Percentiles rank a stretch among this genome's conserved stretches.
Evolutionary conservation across 2,113 vertebrate species (phyloP).

Genomic region (Salvelinus sp.): DNA sequence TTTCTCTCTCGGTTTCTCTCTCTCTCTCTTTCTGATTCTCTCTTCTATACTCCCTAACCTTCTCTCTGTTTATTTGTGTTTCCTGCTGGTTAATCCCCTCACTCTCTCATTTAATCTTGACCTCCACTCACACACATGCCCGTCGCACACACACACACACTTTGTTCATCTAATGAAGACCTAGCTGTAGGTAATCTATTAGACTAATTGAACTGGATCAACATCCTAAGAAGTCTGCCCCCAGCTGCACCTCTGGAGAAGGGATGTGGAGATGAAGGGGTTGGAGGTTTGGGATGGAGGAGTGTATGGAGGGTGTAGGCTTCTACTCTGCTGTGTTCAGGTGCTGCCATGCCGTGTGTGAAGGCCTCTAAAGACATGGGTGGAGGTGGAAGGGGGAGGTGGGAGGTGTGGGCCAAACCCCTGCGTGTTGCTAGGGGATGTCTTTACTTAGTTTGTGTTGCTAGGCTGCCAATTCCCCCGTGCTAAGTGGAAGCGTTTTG

Average conservation of each 20-base stretch:
- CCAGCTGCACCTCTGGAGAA: neutral
- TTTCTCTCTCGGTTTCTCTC: too few species aligned
- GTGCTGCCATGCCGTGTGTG: constrained; percentile 5
- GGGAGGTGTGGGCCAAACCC: constrained; percentile 47
- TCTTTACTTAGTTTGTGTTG: constrained; percentile 75
- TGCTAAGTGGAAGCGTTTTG: constrained; percentile 66
- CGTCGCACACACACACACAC: neutral
- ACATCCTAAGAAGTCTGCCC: constrained; percentile 16
- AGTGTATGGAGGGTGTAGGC: neutral
- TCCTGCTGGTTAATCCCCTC: neutral
- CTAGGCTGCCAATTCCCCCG: constrained; percentile 77
- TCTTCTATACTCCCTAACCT: too few species aligned
- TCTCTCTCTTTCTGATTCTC: neutral
- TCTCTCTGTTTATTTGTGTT: too few species aligned
- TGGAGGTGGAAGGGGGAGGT: neutral
- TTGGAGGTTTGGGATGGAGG: neutral
- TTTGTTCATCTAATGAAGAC: constrained; percentile 41
- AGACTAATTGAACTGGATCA: constrained; percentile 27
- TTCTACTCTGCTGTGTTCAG: neutral
- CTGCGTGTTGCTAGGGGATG: constrained; percentile 74
- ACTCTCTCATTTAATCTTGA: neutral
- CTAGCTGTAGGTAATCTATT: constrained; percentile 12
- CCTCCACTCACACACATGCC: neutral
- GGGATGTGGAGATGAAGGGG: neutral
- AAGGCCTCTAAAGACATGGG: constrained; percentile 7